Evolutionary conservation across 2,113 vertebrate species (phyloP).

Genomic region (Plecotus auritus): DNA sequence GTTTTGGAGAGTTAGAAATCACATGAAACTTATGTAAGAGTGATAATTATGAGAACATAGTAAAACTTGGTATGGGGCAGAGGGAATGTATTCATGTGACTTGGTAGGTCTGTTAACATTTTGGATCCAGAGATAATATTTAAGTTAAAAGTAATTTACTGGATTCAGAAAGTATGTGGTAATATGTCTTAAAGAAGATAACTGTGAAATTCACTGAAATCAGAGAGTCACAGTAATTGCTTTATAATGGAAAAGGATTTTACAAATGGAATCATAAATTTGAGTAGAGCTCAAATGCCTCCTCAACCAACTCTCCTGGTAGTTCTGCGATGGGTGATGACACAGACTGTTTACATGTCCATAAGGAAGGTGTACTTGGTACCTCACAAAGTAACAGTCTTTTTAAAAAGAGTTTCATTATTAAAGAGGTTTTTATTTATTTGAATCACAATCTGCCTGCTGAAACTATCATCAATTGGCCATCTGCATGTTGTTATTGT

Average conservation of each 20-base stretch:
- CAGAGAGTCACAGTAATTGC: neutral
- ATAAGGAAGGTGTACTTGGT: neutral
- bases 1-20: neutral
- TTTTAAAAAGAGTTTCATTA: neutral
- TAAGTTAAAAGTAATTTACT: neutral
- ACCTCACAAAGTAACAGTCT: neutral
- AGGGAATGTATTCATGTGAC: neutral
- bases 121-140: neutral
- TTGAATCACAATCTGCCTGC: neutral
- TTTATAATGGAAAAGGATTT: neutral
- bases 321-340: fast-evolving
- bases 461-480: neutral
- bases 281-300: neutral
- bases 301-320: neutral
- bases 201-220: neutral
- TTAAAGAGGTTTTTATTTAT: neutral
- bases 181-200: neutral
- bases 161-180: neutral
- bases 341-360: neutral
- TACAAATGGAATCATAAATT: neutral
- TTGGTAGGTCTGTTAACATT: neutral
- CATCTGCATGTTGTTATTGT: neutral
- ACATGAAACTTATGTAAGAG: neutral
- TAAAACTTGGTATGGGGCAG: neutral
- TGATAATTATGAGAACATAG: neutral